Conservation (phyloP, 2,888 invertebrate genomes). For the Acheta domesticus region DNA sequence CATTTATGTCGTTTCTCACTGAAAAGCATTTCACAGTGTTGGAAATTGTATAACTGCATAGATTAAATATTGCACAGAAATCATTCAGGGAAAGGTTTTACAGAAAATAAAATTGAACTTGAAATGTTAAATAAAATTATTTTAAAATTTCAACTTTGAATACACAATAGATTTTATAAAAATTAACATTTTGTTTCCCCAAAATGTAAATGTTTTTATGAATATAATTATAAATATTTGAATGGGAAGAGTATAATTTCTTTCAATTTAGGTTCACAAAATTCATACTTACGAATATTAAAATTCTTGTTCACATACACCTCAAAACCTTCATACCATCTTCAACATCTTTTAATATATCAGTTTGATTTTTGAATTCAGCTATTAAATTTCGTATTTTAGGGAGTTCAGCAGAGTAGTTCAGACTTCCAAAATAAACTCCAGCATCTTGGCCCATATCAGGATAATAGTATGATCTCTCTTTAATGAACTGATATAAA, state of each 20-base stretch:
- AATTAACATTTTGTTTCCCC: not conserved
- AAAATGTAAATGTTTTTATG: not conserved
- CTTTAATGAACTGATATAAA: conserved; percentile 58
- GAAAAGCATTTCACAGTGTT: too few relatives aligned
- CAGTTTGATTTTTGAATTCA: conserved; percentile 52
- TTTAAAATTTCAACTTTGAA: too few relatives aligned
- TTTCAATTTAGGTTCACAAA: conserved; percentile 3
- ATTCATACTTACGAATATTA: conserved; percentile 49
- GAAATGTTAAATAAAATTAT: too few relatives aligned
- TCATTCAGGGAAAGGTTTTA: too few relatives aligned
- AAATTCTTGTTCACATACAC: conserved; percentile 59
- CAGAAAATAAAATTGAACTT: too few relatives aligned
- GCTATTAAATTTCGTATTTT: conserved; percentile 57
- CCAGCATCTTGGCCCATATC: conserved; percentile 60
- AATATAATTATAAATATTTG: not conserved
- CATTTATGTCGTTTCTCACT: too few relatives aligned
- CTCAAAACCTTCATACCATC: conserved; percentile 67
- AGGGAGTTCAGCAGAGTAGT: conserved; percentile 61
- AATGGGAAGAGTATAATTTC: conserved; percentile 30
- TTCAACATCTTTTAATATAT: conserved; percentile 54
- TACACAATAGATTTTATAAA: not conserved
- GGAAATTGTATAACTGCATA: too few relatives aligned
- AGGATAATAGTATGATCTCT: conserved; percentile 62
- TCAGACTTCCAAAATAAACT: conserved; percentile 63
- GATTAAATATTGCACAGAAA: too few relatives aligned